Evolutionary conservation across 2,113 vertebrate genomes (phyloP).

Genomic region (Myanophis thanlyinensis): DNA sequence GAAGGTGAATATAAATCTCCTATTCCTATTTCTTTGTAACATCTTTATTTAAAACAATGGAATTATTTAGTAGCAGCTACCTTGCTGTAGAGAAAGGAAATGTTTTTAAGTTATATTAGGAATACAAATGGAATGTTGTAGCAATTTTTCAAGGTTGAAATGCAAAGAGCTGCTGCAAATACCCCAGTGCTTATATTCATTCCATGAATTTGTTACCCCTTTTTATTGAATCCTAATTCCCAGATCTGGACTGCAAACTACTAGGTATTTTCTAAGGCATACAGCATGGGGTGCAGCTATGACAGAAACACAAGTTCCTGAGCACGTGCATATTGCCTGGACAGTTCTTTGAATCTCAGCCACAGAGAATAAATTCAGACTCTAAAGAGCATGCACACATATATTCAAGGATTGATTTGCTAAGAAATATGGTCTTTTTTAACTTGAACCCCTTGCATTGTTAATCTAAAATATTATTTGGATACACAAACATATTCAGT

Average conservation of each 20-base stretch:
- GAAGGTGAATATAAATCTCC: conserved; percentile 67
- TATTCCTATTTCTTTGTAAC: neutral
- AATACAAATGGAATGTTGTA: neutral
- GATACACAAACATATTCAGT: no score
- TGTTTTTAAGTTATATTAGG: neutral
- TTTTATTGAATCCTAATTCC: neutral
- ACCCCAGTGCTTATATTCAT: neutral
- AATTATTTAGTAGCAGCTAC: neutral
- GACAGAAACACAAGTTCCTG: neutral
- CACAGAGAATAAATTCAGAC: neutral
- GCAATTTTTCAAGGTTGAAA: neutral
- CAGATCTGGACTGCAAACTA: neutral
- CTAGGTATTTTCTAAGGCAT: neutral
- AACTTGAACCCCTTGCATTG: neutral
- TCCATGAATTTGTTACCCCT: neutral
- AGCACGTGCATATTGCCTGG: no score
- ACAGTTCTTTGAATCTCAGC: neutral
- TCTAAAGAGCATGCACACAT: no score
- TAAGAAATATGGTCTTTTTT: neutral
- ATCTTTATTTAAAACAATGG: neutral
- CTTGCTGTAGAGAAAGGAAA: neutral
- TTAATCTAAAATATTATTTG: neutral
- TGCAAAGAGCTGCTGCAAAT: neutral
- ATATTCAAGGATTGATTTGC: neutral
- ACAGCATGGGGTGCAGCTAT: neutral